A percentile compares a stretch with the other conserved stretches of the same genome.
These are phyloP conservation scores for Panthera leo DNA, from an alignment of 2,113 vertebrate genomes.

Conservation along the genomic window DNA sequence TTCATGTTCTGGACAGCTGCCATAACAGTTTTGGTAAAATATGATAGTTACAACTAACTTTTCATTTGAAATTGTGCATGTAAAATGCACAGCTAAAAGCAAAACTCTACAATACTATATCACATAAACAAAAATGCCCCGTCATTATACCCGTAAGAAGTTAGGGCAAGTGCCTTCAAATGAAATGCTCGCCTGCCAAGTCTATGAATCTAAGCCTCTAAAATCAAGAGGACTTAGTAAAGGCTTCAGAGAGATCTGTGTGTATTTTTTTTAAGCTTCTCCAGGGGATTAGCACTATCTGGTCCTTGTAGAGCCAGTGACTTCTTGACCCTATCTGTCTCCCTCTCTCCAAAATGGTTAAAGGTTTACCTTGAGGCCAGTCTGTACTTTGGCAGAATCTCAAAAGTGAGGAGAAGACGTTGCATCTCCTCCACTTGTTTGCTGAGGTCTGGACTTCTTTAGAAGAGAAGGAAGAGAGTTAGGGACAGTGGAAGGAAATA, in stretches of 20 bases:
- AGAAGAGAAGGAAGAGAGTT: not conserved
- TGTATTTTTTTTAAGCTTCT: not conserved
- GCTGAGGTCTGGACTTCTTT: not conserved
- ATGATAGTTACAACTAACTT: constrained; percentile 11
- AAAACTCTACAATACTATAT: not conserved
- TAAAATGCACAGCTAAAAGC: not conserved
- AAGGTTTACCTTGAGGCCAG: not conserved
- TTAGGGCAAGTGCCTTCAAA: not conserved
- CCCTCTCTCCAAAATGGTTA: not conserved
- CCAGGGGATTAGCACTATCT: not conserved
- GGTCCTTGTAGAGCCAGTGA: not conserved
- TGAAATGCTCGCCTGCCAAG: not conserved
- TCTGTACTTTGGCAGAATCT: not conserved
- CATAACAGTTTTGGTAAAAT: constrained; percentile 41
- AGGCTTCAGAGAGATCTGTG: not conserved
- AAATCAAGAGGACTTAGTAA: not conserved
- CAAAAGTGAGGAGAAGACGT: not conserved
- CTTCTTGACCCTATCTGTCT: not conserved
- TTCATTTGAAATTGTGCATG: constrained; percentile 18
- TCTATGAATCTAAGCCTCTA: not conserved
- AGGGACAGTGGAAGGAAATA: not conserved
- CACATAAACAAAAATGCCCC: not conserved
- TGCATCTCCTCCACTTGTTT: not conserved
- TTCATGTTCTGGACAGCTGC: not conserved
- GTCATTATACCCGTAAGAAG: not conserved